Base-by-base conservation (phyloP, 2,888 invertebrate species). In the Margaritifera margaritifera region DNA sequence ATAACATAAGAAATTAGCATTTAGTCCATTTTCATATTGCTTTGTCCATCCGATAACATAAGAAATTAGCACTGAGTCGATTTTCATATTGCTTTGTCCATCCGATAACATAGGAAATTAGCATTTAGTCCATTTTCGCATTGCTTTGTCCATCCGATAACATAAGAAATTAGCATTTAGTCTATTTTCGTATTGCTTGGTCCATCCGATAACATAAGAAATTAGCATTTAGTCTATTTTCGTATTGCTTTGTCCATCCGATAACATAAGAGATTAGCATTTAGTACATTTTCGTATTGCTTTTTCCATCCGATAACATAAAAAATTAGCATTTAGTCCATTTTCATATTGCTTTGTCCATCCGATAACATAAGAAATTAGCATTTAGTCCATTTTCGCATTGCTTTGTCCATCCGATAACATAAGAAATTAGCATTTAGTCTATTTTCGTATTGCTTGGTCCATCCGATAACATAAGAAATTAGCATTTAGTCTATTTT, bases 201-300 rank as follows among this genome's bases (percentile, higher is more conserved):
- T 62, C 78, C 78, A 78, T 27, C 72, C 78, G 74, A 61, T 6
- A 69, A 64, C 4, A 18, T 11, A 42, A 8, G 6, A 55, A n/a
- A 6, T 31, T 19, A 20, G n/a, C 2, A 53, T n/a, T n/a, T n/a
- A n/a, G n/a, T n/a, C n/a, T n/a, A n/a, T n/a, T 54, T 50, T 67
- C 75, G 31, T 70, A 68, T 11, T 76, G 27, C 22, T 74, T 63
- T 20, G 54, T 62, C 78, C 78, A 78, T 27, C 72, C 78, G 74
- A 61, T 6, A 69, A 64, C 4, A 18, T 11, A 42, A 8, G 6
- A 55, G 11, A 6, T 31, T 19, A 20, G n/a, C 2, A 53, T n/a
- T n/a, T n/a, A n/a, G n/a, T n/a, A n/a, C n/a, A n/a, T n/a, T 54
- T 50, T 67, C 75, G 31, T 70, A 68, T 11, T 76, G 27, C 22